These are phyloP conservation scores for Lichenostomus cassidix DNA, from an alignment of 2,113 vertebrate genomes.

Conservation along the genomic window DNA sequence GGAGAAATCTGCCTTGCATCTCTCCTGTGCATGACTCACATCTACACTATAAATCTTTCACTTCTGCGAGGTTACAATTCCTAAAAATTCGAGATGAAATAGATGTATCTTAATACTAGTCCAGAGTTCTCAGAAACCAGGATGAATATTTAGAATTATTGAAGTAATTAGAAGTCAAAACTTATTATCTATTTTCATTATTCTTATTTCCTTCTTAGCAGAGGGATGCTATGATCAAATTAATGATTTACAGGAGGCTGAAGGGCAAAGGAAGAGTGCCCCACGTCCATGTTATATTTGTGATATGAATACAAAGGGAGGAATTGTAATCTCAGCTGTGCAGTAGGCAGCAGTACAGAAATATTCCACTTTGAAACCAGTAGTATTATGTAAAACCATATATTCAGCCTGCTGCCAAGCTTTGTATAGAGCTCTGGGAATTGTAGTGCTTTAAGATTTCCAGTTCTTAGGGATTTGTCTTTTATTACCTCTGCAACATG, in stretches of 20 bases:
- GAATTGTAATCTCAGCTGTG: not conserved
- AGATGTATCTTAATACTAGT: not conserved
- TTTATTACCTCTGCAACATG: not conserved
- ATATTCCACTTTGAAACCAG: not conserved
- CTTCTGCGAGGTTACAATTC: not conserved
- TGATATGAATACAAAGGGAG: not conserved
- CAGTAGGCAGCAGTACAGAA: not conserved
- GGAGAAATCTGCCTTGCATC: not conserved
- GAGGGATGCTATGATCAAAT: not conserved
- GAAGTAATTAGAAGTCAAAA: conserved; percentile 4
- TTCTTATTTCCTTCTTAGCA: not conserved
- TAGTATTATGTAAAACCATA: not conserved
- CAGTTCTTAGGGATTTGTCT: not conserved
- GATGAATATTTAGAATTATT: not conserved
- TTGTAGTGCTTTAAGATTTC: not conserved
- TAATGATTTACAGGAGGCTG: not conserved
- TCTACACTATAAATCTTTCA: not conserved
- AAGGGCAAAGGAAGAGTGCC: not conserved
- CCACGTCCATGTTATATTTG: not conserved
- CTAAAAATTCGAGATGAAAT: not conserved
- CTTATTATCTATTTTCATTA: not conserved
- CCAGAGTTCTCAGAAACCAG: not conserved
- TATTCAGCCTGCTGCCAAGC: not conserved
- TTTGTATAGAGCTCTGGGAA: not conserved
- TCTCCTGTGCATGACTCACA: not conserved